Conservation (phyloP, 2,888 invertebrate species). For the Heliconius charithonia region DNA sequence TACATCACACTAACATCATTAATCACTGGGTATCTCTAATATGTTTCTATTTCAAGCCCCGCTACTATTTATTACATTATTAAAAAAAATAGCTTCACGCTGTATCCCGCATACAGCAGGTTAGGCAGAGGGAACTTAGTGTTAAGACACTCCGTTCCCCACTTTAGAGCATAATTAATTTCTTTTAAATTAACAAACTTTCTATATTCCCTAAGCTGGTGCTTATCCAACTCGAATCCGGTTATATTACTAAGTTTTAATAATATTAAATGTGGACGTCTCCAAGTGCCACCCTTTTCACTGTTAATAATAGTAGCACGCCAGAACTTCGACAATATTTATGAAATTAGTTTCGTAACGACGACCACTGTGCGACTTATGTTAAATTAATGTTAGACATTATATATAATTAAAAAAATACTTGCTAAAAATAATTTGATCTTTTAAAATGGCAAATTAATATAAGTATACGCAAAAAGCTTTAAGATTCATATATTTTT, state of each 20-base stretch:
- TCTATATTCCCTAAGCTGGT: conserved; percentile 60
- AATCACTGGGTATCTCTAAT: conserved; percentile 81
- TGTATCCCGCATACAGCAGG: too few species aligned
- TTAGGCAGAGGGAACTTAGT: too few species aligned
- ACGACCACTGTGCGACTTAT: conserved; percentile 11
- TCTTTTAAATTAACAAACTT: conserved; percentile 70
- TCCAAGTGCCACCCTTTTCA: conserved; percentile 71
- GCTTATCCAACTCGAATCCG: conserved; percentile 66
- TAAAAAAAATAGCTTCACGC: too few species aligned
- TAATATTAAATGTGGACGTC: conserved; percentile 78
- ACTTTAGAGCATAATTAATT: conserved; percentile 67
- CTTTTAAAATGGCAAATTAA: background rate
- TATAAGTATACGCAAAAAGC: background rate
- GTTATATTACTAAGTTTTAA: conserved; percentile 76
- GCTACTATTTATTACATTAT: conserved; percentile 70
- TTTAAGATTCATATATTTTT: background rate
- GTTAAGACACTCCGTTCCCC: too few species aligned
- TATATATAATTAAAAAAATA: background rate
- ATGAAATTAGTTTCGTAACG: conserved; percentile 68
- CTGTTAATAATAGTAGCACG: conserved; percentile 63
- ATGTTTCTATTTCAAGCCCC: conserved; percentile 78
- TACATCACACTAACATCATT: conserved; percentile 70
- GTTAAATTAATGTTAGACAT: background rate
- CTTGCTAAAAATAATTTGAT: background rate
- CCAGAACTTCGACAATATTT: conserved; percentile 69